Percentiles rank a stretch among this genome's conserved stretches.
phyloP scores from a whole-genome alignment of 2,888 invertebrate genomes.

The Dryomyza anilis region DNA sequence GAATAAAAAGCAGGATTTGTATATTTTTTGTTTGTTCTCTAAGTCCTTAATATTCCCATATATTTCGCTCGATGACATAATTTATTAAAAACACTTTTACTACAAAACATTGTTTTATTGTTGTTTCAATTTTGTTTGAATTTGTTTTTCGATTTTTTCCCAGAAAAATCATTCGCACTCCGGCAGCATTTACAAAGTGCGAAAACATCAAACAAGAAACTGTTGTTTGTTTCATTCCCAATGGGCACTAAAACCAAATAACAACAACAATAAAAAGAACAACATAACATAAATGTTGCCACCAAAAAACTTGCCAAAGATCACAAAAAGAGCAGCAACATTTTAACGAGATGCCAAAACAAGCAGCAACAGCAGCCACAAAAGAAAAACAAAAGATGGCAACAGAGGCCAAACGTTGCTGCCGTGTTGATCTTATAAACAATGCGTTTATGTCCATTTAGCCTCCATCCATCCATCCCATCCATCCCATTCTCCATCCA shows the following conservation, averaged over 20 bases:
- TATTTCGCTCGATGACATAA: neutral
- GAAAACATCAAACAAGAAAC: constrained; percentile 40
- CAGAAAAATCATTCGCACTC: constrained; percentile 23
- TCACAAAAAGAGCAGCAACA: constrained; percentile 26
- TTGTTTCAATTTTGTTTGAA: neutral
- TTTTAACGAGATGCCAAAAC: constrained; percentile 42
- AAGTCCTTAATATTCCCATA: too few relatives aligned
- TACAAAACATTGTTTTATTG: neutral
- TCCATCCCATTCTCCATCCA: too few relatives aligned
- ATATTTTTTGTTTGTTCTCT: neutral
- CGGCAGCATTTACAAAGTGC: constrained; percentile 36
- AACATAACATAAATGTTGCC: constrained; percentile 11
- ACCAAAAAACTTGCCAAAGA: constrained; percentile 6
- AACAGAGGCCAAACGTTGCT: constrained; percentile 34
- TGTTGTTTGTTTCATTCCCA: constrained; percentile 20
- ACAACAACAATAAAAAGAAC: constrained; percentile 20
- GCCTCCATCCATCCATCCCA: too few relatives aligned
- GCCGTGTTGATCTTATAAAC: constrained; percentile 32
- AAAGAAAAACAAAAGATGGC: constrained; percentile 38
- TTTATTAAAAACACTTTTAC: neutral
- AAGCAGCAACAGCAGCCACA: constrained; percentile 16
- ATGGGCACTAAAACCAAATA: constrained; percentile 22
- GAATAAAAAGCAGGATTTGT: neutral
- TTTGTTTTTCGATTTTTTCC: constrained; percentile 6
- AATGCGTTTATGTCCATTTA: too few relatives aligned